Base-by-base conservation (phyloP, 2,888 invertebrate genomes). In the Halictus quadricinctus region DNA sequence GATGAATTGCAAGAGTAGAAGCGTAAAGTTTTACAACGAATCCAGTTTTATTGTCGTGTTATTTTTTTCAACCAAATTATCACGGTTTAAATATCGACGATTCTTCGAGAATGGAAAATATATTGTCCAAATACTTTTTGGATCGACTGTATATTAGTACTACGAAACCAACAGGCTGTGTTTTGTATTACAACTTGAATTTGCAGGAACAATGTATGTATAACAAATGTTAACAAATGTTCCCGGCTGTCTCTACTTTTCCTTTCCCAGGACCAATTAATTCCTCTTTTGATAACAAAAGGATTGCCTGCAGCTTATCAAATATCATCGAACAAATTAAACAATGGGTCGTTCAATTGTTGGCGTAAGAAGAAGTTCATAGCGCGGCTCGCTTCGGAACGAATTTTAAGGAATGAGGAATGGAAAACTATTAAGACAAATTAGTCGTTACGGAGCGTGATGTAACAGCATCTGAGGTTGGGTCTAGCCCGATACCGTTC, bases 351-450 rank as follows among this genome's bases (percentile, higher is more conserved):
- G 1, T 66, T 66, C 15, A 18, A 66, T 29, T 8, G 64, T 18
- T 36, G 18, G 15, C 15, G 29, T 15, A 36, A 66, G 36, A 36
- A 36, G 64, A 36, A 66, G 29, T 66, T 66, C 64, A 4, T 25
- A n/a, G 58, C 36, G 18, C 1, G 10, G 41, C 69, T 36, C 10
- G 69, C 10, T 41, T 41, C 21, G 13, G 2, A 41, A 66, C 6
- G 18, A 69, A 41, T 69, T 69, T 36, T 41, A 36, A 69, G 36
- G 21, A 69, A 41, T 13, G 18, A 29, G 69, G 13, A 29, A 29
- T 10, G 69, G 21, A 21, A 69, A 69, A 69, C 36, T 69, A 21
- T 69, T 69, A 69, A 41, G 69, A 41, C 69, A 36, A 69, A 69
- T 64, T 64, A 64, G 25, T 64, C 25, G 64, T 69, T 69, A 5